A percentile compares a stretch with the other conserved stretches of the same genome.
phyloP scores from a whole-genome alignment of 2,797 vertebrate genomes.

The Tiaroga cobitis region DNA sequence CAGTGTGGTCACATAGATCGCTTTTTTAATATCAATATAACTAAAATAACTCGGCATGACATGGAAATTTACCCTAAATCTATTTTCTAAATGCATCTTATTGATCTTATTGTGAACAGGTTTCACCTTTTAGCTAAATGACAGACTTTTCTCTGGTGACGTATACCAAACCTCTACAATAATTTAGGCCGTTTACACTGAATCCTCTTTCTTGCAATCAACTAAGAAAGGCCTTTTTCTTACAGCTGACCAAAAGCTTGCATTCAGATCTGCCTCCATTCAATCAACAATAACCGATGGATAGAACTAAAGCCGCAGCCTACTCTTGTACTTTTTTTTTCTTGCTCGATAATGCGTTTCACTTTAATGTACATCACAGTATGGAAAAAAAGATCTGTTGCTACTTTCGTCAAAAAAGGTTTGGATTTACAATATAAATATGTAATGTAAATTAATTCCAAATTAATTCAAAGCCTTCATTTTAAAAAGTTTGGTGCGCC shows the following conservation, averaged over 20 bases:
- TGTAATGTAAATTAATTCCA: background rate
- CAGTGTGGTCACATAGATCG: slow-evolving; percentile 8
- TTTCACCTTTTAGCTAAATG: background rate
- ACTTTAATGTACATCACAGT: too few species aligned
- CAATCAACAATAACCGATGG: background rate
- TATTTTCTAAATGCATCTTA: background rate
- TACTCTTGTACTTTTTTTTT: too few species aligned
- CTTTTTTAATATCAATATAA: background rate
- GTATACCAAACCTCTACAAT: background rate
- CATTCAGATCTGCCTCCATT: background rate
- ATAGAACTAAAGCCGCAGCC: background rate
- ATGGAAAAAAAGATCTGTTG: too few species aligned
- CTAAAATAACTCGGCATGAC: slow-evolving; percentile 36
- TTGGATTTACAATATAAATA: background rate
- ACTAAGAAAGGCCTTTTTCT: background rate
- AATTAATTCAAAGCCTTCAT: too few species aligned
- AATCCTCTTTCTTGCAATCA: background rate
- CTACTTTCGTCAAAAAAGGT: too few species aligned
- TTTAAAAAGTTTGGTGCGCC: background rate
- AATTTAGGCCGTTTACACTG: background rate
- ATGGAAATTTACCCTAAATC: background rate
- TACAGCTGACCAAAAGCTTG: background rate
- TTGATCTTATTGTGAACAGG: background rate
- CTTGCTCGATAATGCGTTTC: too few species aligned
- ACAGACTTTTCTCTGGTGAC: background rate